A percentile compares a stretch with the other conserved stretches of the same genome.
Evolutionary conservation across 1,140 invertebrate species (phyloP).

Genomic region (Sinella curviseta): DNA sequence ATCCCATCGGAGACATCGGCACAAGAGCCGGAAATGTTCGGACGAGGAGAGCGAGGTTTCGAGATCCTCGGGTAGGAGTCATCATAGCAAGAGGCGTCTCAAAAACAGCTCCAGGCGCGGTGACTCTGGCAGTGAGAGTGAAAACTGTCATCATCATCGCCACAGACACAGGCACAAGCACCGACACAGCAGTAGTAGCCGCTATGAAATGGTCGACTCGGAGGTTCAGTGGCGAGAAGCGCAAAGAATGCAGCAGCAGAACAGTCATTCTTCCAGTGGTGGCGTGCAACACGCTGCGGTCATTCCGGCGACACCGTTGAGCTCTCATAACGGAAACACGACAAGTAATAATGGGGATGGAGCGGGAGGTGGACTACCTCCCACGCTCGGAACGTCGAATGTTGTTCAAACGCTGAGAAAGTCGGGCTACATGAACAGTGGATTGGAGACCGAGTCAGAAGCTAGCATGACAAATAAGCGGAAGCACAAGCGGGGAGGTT

Average conservation of each 20-base stretch:
- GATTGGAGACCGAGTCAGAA: conserved; percentile 59
- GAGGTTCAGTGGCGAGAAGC: conserved; percentile 83
- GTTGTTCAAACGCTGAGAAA: conserved; percentile 50
- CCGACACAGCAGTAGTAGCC: conserved; percentile 50
- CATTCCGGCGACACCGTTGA: not conserved
- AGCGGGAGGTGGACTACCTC: conserved; percentile 7
- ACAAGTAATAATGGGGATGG: not conserved
- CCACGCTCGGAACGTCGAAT: conserved; percentile 22
- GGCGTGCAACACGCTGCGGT: conserved; percentile 52
- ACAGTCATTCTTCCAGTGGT: conserved; percentile 56
- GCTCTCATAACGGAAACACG: conserved; percentile 4
- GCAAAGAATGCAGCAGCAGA: conserved; percentile 69
- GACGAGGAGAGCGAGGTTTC: conserved; percentile 87
- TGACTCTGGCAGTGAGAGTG: conserved; percentile 62
- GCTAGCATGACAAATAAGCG: conserved; percentile 59
- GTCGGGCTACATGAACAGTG: conserved; percentile 57
- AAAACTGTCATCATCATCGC: conserved; percentile 51
- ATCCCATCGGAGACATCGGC: conserved; percentile 60
- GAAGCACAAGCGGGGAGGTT: conserved; percentile 65
- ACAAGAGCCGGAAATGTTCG: conserved; percentile 74
- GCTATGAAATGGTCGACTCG: conserved; percentile 76
- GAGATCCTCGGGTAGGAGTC: conserved; percentile 73
- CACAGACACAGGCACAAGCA: conserved; percentile 52
- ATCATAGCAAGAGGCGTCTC: conserved; percentile 67
- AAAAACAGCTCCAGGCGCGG: conserved; percentile 53